Evolutionary conservation across 2,888 invertebrate genomes (phyloP).

Genomic region (Quadriops clusia): DNA sequence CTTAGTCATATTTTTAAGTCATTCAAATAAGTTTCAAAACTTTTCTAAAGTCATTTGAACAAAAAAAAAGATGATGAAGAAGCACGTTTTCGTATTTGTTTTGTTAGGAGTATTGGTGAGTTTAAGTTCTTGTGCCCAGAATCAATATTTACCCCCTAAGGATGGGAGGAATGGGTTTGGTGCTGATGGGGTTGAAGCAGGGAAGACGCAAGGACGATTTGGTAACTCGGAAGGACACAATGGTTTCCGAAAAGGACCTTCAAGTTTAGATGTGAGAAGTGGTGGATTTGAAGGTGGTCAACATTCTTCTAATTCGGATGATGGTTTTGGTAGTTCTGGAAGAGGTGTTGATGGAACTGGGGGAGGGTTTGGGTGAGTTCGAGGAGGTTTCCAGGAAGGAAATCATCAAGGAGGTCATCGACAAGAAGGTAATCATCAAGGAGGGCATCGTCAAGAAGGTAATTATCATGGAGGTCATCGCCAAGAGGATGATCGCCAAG

Average conservation of each 20-base stretch:
- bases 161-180: slow-evolving; percentile 8
- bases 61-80: too few species aligned
- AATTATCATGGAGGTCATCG: slow-evolving; percentile 1
- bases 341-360: slow-evolving; percentile 7
- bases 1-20: too few species aligned
- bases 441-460: slow-evolving; percentile 7
- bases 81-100: too few species aligned
- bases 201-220: too few species aligned
- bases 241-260: not conserved
- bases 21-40: too few species aligned
- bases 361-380: slow-evolving; percentile 3
- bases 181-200: not conserved
- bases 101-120: too few species aligned
- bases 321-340: too few species aligned
- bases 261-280: slow-evolving; percentile 5
- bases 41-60: too few species aligned
- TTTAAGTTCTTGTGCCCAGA: too few species aligned
- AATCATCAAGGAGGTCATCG: slow-evolving; percentile 6
- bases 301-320: too few species aligned
- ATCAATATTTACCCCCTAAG: too few species aligned
- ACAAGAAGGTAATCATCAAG: slow-evolving; percentile 4
- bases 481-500: slow-evolving; percentile 6
- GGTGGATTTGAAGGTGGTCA: slow-evolving; percentile 6
- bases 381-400: slow-evolving; percentile 6
- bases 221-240: too few species aligned